Evolutionary conservation across 1,140 invertebrate genomes (phyloP), one percentile per base, ranked within the genome.

Genomic region (Lanistes nyassanus): DNA sequence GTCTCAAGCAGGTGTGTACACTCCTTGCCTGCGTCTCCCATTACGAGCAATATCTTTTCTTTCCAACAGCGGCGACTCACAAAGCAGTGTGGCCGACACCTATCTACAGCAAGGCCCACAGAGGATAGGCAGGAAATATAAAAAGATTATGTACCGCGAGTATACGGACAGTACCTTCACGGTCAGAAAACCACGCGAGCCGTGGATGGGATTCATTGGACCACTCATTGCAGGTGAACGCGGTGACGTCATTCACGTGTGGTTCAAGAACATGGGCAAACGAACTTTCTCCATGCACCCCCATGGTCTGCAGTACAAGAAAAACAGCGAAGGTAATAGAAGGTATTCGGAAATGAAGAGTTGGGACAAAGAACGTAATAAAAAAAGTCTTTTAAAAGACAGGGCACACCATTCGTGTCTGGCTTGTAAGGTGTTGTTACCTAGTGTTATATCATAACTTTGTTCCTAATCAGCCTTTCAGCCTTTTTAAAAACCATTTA

Each of bases 81-180:
- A 70, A 34, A 9, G 11, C 42, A 70, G 68, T 5, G 3, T 47
- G 26, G 71, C 19, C 23, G 51, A 58, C 21, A 53, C n/a, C 19
- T 74, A 56, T 23, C 71, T 77, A 36, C 39, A 71, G 51, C 42
- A 36, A 6, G 53, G 71, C 16, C 26, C 39, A 7, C 64, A 82
- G 29, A 62, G 81, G 13, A 77, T 87, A 47, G 85, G 85, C 21
- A 72, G 81, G 13, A 74, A 58, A 6, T 87, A 86, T 69, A 79
- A 71, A 23, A 87, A 87, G 60, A 82, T 76, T n/a, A 79, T 86
- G 31, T 87, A 81, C 69, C 79, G 81, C 56, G 78, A 82, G 60
- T 87, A 83, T 70, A 85, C 80, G 0, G 84, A 87, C 56, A 71
- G 51, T 62, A 82, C 64, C 3, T 87, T 83, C 71, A 81, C 70